Conservation (phyloP, 1,140 invertebrate species). For the Ceratosolen solmsi region DNA sequence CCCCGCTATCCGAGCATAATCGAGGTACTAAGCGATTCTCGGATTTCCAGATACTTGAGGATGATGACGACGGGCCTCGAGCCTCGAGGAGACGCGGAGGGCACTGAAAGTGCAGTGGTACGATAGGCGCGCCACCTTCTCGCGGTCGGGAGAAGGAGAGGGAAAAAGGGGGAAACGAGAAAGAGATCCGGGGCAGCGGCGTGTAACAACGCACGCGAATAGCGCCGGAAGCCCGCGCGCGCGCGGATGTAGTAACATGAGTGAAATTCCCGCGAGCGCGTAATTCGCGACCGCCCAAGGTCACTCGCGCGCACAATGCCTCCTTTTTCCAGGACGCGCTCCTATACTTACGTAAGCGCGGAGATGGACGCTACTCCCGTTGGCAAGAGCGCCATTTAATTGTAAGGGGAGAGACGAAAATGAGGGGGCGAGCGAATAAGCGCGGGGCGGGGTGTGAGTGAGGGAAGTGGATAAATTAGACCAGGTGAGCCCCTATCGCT, state of each 20-base stretch:
- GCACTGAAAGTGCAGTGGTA: background rate
- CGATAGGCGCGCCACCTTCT: background rate
- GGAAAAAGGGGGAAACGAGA: too few species aligned
- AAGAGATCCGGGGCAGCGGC: constrained; percentile 20
- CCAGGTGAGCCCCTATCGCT: background rate
- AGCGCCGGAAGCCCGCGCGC: constrained; percentile 17
- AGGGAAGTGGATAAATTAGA: background rate
- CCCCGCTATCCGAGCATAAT: too few species aligned
- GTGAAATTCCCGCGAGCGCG: constrained; percentile 45
- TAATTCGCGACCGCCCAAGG: constrained; percentile 47
- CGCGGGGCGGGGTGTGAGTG: background rate
- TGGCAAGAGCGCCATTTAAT: constrained; percentile 28
- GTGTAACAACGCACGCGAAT: constrained; percentile 35
- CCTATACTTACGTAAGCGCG: background rate
- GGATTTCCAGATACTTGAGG: too few species aligned
- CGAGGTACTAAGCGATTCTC: too few species aligned
- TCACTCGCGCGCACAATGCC: background rate
- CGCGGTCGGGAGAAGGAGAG: background rate
- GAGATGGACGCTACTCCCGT: background rate
- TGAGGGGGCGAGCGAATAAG: background rate
- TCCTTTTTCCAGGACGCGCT: constrained; percentile 22
- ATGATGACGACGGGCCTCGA: too few species aligned
- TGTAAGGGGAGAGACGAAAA: constrained; percentile 5
- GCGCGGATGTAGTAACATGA: constrained; percentile 28
- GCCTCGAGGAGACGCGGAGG: background rate